Evolutionary conservation across 2,888 invertebrate genomes (phyloP).

Genomic region (Trisateles emortualis): DNA sequence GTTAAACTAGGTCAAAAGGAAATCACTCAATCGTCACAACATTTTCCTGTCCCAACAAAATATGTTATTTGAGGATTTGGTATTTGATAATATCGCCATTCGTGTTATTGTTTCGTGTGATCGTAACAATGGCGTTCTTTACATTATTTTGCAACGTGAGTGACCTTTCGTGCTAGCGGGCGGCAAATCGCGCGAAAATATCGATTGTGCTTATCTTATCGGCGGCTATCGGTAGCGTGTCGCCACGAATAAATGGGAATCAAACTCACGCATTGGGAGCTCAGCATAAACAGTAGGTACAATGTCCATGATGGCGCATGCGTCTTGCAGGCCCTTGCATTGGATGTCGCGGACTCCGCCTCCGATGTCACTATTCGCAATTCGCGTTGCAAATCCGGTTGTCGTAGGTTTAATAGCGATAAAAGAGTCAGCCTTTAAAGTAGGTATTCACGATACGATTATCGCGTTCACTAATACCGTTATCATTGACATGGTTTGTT

Average conservation of each 20-base stretch:
- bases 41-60: conserved; percentile 40
- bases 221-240: conserved; percentile 76
- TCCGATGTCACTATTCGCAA: conserved; percentile 61
- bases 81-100: conserved; percentile 42
- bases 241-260: conserved; percentile 71
- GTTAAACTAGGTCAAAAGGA: conserved; percentile 41
- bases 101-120: conserved; percentile 57
- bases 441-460: conserved; percentile 13
- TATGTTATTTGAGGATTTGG: conserved; percentile 18
- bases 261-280: conserved; percentile 65
- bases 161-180: conserved; percentile 81
- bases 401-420: conserved; percentile 26
- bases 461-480: conserved; percentile 18
- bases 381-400: conserved; percentile 56
- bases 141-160: conserved; percentile 75
- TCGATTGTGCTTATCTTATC: conserved; percentile 75
- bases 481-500: conserved; percentile 20
- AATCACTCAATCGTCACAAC: conserved; percentile 29
- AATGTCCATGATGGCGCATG: conserved; percentile 65
- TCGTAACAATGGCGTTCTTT: conserved; percentile 51
- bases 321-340: conserved; percentile 67
- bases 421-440: conserved; percentile 16
- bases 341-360: conserved; percentile 79
- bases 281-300: conserved; percentile 16
- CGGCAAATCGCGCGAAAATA: conserved; percentile 83